phyloP scores from a whole-genome alignment of 2,888 invertebrate species.

The Torymus tubicola region DNA sequence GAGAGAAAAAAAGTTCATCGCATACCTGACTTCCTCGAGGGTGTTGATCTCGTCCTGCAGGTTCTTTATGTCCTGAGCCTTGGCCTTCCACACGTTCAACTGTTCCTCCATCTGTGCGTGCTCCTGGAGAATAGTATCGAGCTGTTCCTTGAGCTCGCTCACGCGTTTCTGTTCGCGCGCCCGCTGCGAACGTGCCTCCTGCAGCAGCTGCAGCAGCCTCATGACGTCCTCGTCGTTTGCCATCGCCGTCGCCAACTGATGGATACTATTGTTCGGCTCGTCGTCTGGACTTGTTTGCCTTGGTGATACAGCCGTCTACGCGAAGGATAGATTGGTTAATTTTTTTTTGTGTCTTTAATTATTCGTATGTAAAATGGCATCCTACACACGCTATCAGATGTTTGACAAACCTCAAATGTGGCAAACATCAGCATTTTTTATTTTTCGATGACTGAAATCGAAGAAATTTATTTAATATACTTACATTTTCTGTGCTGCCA shows the following conservation, averaged over 20 bases:
- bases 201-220: slow-evolving; percentile 83
- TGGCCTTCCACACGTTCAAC: slow-evolving; percentile 81
- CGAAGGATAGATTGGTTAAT: neutral
- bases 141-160: slow-evolving; percentile 86
- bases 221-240: slow-evolving; percentile 75
- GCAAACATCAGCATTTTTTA: no score
- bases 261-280: slow-evolving; percentile 14
- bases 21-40: slow-evolving; percentile 90
- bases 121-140: slow-evolving; percentile 84
- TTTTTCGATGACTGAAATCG: no score
- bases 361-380: no score
- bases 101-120: slow-evolving; percentile 85
- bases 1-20: neutral
- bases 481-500: slow-evolving; percentile 55
- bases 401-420: no score
- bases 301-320: slow-evolving; percentile 43
- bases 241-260: slow-evolving; percentile 59
- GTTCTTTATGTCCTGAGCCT: slow-evolving; percentile 87
- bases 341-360: neutral
- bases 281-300: neutral
- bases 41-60: slow-evolving; percentile 90
- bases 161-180: slow-evolving; percentile 85
- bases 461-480: neutral
- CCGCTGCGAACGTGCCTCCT: slow-evolving; percentile 83
- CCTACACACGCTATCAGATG: no score